Evolutionary conservation across 2,888 invertebrate species (phyloP).

Genomic region (Scaptodrosophila latifasciaeformis): DNA sequence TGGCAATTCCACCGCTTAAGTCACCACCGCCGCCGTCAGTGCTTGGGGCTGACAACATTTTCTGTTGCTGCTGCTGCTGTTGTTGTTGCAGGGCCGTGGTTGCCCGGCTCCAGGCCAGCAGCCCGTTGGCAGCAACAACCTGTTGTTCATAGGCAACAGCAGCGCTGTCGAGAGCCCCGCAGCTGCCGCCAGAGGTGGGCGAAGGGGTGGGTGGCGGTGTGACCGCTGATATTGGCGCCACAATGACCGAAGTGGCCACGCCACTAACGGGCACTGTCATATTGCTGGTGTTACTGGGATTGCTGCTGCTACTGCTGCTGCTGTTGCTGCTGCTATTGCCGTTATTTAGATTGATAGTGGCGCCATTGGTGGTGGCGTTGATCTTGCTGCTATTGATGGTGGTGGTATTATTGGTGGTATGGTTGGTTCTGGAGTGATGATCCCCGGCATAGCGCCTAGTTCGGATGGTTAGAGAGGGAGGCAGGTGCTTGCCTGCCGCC

Average conservation of each 20-base stretch:
- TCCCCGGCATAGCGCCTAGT: constrained; percentile 37
- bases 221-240: constrained; percentile 51
- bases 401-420: constrained; percentile 23
- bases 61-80: constrained; percentile 32
- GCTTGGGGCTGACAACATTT: background rate
- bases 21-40: background rate
- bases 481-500: constrained; percentile 58
- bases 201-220: constrained; percentile 39
- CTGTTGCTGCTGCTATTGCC: constrained; percentile 22
- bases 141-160: constrained; percentile 31
- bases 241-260: constrained; percentile 73
- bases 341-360: constrained; percentile 27
- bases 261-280: constrained; percentile 46
- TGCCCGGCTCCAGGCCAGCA: constrained; percentile 59
- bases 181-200: constrained; percentile 32
- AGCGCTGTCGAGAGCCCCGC: constrained; percentile 21
- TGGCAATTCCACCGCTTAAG: constrained; percentile 2
- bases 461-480: constrained; percentile 56
- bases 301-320: constrained; percentile 24
- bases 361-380: constrained; percentile 24
- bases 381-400: constrained; percentile 25
- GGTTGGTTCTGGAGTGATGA: too few species aligned
- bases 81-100: constrained; percentile 49
- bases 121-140: constrained; percentile 52
- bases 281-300: constrained; percentile 21